phyloP scores from a whole-genome alignment of 2,113 vertebrate species.

The Anthoscopus minutus region DNA sequence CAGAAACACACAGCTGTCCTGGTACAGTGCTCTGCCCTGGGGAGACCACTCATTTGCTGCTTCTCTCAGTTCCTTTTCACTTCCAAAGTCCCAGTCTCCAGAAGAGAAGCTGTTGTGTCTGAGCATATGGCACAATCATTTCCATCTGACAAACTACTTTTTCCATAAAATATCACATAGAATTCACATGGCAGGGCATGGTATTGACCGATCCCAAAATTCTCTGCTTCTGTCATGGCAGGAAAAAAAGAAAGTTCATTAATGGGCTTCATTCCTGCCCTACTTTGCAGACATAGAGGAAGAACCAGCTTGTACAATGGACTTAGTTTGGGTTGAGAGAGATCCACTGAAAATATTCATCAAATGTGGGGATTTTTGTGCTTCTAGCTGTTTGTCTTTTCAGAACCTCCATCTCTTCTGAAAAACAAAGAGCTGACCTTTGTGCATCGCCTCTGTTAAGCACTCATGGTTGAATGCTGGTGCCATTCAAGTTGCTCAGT shows the following conservation, averaged over 20 bases:
- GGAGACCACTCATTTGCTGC: neutral
- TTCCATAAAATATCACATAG: neutral
- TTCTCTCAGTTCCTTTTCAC: neutral
- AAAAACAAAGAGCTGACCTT: constrained; percentile 47
- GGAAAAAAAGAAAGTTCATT: neutral
- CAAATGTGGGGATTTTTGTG: neutral
- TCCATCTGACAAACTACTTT: neutral
- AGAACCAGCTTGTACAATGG: neutral
- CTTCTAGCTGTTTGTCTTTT: constrained; percentile 46
- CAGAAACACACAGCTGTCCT: neutral
- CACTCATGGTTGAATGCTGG: constrained; percentile 32
- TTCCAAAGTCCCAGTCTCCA: neutral
- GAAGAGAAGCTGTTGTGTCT: neutral
- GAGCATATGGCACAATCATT: neutral
- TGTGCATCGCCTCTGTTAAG: neutral
- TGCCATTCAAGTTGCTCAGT: neutral
- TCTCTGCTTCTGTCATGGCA: neutral
- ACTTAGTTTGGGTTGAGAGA: neutral
- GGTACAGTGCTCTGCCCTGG: neutral
- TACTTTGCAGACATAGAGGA: neutral
- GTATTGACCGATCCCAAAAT: neutral
- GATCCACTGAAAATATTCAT: neutral
- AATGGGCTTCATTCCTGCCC: neutral
- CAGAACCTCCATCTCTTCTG: constrained; percentile 20
- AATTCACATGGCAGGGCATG: neutral